Evolutionary conservation across 1,140 invertebrate species (phyloP).

Genomic region (Dendrolimus punctatus): DNA sequence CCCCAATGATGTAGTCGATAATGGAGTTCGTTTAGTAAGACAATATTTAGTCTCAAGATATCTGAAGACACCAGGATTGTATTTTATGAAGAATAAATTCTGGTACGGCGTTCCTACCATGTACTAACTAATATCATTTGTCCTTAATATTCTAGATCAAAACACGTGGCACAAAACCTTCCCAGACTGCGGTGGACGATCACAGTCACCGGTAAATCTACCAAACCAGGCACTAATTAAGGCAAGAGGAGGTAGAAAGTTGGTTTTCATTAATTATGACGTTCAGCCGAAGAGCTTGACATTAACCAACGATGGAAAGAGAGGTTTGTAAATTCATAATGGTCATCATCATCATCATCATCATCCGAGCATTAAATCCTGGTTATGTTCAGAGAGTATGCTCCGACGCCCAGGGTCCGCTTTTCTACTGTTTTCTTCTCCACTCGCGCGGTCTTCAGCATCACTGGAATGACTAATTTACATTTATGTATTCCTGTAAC

Average conservation of each 20-base stretch:
- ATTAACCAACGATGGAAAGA: conserved; percentile 24
- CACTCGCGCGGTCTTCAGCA: too few species aligned
- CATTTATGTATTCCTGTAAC: too few species aligned
- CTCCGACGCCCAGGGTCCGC: too few species aligned
- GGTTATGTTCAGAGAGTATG: not conserved
- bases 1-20: too few species aligned
- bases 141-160: conserved; percentile 22
- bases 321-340: conserved; percentile 17
- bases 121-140: not conserved
- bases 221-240: conserved; percentile 23
- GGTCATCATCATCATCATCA: not conserved
- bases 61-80: not conserved
- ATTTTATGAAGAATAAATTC: too few species aligned
- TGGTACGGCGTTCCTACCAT: too few species aligned
- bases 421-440: too few species aligned
- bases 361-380: not conserved
- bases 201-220: conserved; percentile 42
- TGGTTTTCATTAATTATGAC: conserved; percentile 39
- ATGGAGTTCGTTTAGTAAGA: not conserved
- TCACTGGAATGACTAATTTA: too few species aligned
- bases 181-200: conserved; percentile 29
- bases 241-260: conserved; percentile 16
- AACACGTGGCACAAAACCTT: conserved; percentile 23
- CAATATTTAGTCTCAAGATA: not conserved
- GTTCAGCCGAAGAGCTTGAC: conserved; percentile 17